Evolutionary conservation across 2,888 invertebrate genomes (phyloP), one percentile per base, ranked within the genome.

Genomic region (Agrochola lychnidis): DNA sequence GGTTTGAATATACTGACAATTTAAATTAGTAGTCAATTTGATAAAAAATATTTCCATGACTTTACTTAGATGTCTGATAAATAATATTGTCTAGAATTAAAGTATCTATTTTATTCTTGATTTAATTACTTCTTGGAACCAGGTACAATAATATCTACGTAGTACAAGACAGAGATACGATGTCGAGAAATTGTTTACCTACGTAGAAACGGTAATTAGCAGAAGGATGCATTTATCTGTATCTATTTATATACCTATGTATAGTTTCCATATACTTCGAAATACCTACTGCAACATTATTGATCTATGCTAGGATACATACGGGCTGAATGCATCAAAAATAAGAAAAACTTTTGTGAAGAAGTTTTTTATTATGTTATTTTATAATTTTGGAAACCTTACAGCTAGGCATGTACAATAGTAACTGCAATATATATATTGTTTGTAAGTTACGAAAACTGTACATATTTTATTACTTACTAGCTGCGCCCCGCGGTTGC

Each of bases 121-220:
- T 22, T 22, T n/a, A n/a, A 64, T 51, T 10, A 16, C 16, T 76
- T 76, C 77, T 59, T n/a, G 3, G 59, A 67, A 77, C n/a, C 36
- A 51, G 48, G 30, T 59, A 51, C 30, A 51, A 59, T 42, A 57
- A 59, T 22, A 19, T 1, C 7, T 66, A 42, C 7, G 36, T 36
- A 36, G 30, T 30, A 67, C 5, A 40, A 62, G 40, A 25, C 19
- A 45, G 62, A 56, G 48, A 59, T 51, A 14, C 7, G n/a, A 63
- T 77, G n/a, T 10, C 70, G n/a, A 78, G 45, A 63, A 73, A 68
- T 68, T 36, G 36, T 73, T 67, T 56, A n/a, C n/a, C n/a, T n/a
- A 56, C 53, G 16, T 48, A 22, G 66, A 56, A 56, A 66, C 10
- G 14, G 22, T 14, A 56, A 74, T 64, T 53, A 59, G 12, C 12